phyloP scores from a whole-genome alignment of 2,888 invertebrate genomes.

The Andrena bucephala region DNA sequence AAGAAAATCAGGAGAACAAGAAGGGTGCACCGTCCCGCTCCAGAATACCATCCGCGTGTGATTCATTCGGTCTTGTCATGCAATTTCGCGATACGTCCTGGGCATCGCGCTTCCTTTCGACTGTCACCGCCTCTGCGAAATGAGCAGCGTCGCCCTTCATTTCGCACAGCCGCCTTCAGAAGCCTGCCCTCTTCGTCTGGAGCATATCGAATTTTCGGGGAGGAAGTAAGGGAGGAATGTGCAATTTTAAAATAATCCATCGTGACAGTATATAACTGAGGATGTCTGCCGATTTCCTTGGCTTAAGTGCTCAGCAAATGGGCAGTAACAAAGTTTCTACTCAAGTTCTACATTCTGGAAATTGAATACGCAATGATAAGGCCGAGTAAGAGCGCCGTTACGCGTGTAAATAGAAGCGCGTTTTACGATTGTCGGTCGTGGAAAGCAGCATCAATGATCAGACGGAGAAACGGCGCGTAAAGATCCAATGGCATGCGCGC shows the following conservation, averaged over 20 bases:
- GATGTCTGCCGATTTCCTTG: no score
- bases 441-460: slow-evolving; percentile 7
- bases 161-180: neutral
- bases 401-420: slow-evolving; percentile 15
- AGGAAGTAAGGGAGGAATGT: no score
- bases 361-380: neutral
- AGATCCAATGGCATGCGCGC: slow-evolving; percentile 39
- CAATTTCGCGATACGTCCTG: slow-evolving; percentile 40
- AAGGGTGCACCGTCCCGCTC: slow-evolving; percentile 39
- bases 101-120: slow-evolving; percentile 24
- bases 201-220: neutral
- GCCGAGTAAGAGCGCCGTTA: neutral
- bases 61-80: slow-evolving; percentile 51
- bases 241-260: no score
- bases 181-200: neutral
- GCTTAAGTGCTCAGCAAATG: no score
- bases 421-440: slow-evolving; percentile 40
- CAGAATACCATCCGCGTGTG: slow-evolving; percentile 1
- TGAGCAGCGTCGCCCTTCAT: slow-evolving; percentile 20
- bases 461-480: slow-evolving; percentile 22
- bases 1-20: slow-evolving; percentile 47
- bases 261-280: no score
- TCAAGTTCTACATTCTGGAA: neutral
- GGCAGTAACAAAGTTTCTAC: neutral
- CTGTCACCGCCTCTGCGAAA: slow-evolving; percentile 34